Conservation (phyloP, 2,888 invertebrate species). For the Lamellibrachia columna region DNA sequence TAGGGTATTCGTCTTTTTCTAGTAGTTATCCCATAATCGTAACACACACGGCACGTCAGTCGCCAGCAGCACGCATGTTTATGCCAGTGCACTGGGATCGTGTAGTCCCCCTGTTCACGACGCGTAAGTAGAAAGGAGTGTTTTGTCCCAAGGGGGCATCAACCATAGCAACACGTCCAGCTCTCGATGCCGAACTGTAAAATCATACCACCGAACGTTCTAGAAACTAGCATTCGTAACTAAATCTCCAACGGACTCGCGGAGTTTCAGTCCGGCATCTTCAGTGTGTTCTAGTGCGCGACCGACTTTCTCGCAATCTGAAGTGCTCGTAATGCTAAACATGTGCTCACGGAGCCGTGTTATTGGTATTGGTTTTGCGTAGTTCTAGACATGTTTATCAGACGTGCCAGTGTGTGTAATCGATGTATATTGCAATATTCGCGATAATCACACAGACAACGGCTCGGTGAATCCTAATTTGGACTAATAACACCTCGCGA, state of each 20-base stretch:
- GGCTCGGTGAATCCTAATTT: neutral
- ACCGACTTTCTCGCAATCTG: neutral
- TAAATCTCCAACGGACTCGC: neutral
- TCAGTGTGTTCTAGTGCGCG: neutral
- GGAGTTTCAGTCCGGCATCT: neutral
- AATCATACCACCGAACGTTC: neutral
- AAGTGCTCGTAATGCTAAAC: neutral
- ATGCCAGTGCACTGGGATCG: neutral
- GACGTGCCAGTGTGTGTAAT: neutral
- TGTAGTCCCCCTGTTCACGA: too few relatives aligned
- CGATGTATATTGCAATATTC: neutral
- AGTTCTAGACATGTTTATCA: neutral
- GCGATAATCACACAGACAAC: neutral
- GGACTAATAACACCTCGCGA: neutral
- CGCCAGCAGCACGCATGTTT: neutral
- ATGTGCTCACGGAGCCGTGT: neutral
- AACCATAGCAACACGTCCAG: neutral
- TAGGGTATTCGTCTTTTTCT: neutral
- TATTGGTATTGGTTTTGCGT: neutral
- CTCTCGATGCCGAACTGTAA: neutral
- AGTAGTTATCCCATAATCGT: neutral
- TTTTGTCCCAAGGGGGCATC: neutral
- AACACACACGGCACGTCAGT: neutral
- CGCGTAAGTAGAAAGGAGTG: too few relatives aligned
- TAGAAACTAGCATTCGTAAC: neutral